Conservation (phyloP, 2,113 vertebrate genomes). For the Theristicus caerulescens region DNA sequence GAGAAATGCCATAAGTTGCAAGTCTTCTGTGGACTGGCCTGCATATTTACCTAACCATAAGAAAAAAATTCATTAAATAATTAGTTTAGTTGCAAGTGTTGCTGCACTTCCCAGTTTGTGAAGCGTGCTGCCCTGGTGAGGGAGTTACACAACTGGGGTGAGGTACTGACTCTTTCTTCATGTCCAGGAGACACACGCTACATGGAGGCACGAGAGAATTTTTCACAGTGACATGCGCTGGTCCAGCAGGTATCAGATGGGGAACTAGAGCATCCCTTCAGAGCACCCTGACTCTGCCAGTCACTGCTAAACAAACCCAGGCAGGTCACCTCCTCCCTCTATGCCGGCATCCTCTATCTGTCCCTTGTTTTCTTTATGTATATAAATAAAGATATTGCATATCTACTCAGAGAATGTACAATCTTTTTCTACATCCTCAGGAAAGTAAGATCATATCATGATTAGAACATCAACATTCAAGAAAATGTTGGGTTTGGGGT, state of each 20-base stretch:
- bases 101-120: not conserved
- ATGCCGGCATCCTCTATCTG: not conserved
- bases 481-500: not conserved
- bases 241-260: not conserved
- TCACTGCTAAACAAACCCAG: not conserved
- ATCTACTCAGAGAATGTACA: not conserved
- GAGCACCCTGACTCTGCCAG: not conserved
- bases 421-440: not conserved
- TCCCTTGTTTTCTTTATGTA: not conserved
- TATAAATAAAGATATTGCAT: not conserved
- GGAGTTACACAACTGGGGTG: not conserved
- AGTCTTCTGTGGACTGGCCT: not conserved
- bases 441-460: not conserved
- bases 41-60: not conserved
- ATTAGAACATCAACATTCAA: not conserved
- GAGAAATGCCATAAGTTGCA: not conserved
- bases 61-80: not conserved
- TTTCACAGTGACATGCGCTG: accelerated
- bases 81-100: not conserved
- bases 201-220: not conserved
- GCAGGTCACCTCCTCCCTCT: not conserved
- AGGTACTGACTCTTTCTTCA: not conserved
- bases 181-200: not conserved
- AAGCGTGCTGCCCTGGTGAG: not conserved
- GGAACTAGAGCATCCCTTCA: not conserved